Percentiles rank a stretch among this genome's conserved stretches.
Conservation (phyloP, 2,797 vertebrate species). For the Cynopterus sphinx region DNA sequence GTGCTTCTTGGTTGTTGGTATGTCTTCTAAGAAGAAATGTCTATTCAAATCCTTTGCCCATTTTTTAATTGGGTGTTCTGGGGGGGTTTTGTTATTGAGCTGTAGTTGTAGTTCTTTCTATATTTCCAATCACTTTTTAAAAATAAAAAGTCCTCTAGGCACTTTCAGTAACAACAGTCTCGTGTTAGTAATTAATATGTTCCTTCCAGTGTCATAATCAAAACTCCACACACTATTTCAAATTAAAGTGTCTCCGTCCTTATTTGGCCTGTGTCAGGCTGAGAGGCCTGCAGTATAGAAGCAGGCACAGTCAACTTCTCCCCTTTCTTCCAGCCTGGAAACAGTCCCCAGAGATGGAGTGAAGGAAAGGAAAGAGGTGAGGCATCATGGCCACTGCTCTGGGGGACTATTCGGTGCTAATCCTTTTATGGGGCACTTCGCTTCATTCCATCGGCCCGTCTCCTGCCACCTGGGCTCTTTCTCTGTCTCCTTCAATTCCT, state of each 20-base stretch:
- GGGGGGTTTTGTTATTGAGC: neutral
- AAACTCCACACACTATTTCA: neutral
- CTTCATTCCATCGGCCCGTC: neutral
- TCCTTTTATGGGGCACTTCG: neutral
- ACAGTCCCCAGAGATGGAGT: neutral
- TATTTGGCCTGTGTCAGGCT: neutral
- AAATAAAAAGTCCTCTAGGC: neutral
- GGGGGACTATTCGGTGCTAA: neutral
- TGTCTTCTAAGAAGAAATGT: neutral
- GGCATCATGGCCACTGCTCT: neutral
- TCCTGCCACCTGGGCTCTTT: too few relatives aligned
- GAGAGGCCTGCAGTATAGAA: neutral
- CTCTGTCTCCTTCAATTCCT: neutral
- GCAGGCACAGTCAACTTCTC: fast-evolving
- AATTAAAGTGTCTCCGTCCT: neutral
- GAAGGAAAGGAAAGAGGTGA: neutral
- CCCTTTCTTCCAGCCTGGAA: neutral
- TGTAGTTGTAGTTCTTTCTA: neutral
- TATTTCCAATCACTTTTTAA: neutral
- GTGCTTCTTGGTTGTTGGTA: neutral
- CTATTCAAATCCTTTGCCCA: neutral
- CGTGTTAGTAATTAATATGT: neutral
- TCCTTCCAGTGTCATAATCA: neutral
- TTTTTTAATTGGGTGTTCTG: neutral
- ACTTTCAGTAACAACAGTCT: neutral